phyloP scores from a whole-genome alignment of 2,797 vertebrate species.

The Sebastes trivittatus region DNA sequence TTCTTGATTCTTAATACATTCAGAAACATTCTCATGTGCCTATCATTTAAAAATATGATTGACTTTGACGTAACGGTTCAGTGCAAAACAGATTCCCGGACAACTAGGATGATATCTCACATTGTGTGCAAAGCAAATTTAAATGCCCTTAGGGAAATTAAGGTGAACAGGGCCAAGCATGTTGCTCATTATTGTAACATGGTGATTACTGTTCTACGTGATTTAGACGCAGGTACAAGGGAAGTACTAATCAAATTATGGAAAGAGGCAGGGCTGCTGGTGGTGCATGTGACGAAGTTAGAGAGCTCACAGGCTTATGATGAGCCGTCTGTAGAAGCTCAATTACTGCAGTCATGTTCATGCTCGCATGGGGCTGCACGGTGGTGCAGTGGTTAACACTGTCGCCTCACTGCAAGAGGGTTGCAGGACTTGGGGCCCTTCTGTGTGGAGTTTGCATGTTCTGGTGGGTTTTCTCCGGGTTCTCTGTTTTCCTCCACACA shows the following conservation, averaged over 20 bases:
- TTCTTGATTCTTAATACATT: neutral
- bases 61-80: neutral
- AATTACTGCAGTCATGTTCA: neutral
- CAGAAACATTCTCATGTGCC: neutral
- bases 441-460: no score
- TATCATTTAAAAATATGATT: neutral
- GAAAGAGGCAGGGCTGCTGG: neutral
- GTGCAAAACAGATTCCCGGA: neutral
- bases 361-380: no score
- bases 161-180: neutral
- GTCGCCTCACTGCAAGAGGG: no score
- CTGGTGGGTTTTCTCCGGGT: no score
- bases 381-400: no score
- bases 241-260: neutral
- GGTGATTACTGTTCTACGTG: neutral
- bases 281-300: neutral
- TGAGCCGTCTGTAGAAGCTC: neutral
- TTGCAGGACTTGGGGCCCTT: no score
- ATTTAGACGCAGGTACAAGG: neutral
- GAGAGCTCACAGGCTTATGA: neutral
- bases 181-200: constrained; percentile 21
- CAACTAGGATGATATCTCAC: neutral
- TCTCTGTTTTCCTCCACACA: no score
- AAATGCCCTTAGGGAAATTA: neutral
- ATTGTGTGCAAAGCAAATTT: neutral